Base-by-base conservation (phyloP, 1,140 invertebrate genomes). In the Myzus persicae region DNA sequence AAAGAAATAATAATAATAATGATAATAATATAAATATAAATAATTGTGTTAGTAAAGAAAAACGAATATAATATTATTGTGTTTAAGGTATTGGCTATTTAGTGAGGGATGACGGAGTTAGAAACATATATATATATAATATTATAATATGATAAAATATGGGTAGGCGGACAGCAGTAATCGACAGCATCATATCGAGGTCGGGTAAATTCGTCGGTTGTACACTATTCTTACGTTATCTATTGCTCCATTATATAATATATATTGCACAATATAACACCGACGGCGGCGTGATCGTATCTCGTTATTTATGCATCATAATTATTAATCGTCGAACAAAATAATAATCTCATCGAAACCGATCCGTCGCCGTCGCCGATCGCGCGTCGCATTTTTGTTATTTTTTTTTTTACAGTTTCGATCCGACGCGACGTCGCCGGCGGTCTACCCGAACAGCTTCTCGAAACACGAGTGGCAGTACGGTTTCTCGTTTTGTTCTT, bases 381-480 rank as follows among this genome's bases (percentile, higher is more conserved):
- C 44, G 31, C 38, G 0, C 14, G n/a, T n/a, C n/a, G n/a, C n/a
- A n/a, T n/a, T n/a, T n/a, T n/a, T n/a, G n/a, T n/a, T 44, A 44
- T 8, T 44, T 44, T 44, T 44, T 5, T 44, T 44, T 44, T 44
- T 44, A 7, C n/a, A n/a, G n/a, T n/a, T n/a, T n/a, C n/a, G n/a
- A n/a, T n/a, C n/a, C 26, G 59, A 14, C 26, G 7, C 26, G 24
- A 44, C 54, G 11, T n/a, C 59, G 59, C 59, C 14, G 54, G 9
- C 54, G 59, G 14, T 93, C 96, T 96, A 99, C 94, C 98, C 98
- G 95, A 99, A 99, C 31, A 99, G 96, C 95, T 99, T 99, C 94
- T 99, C 98, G 95, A 99, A 99, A 96, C 99, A 99, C 67, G 96
- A 96, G 95, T 99, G 99, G 95, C 99, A 99, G 96, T 99, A 99